Evolutionary conservation across 1,140 invertebrate genomes (phyloP).

Genomic region (Scaptomyza graminum): DNA sequence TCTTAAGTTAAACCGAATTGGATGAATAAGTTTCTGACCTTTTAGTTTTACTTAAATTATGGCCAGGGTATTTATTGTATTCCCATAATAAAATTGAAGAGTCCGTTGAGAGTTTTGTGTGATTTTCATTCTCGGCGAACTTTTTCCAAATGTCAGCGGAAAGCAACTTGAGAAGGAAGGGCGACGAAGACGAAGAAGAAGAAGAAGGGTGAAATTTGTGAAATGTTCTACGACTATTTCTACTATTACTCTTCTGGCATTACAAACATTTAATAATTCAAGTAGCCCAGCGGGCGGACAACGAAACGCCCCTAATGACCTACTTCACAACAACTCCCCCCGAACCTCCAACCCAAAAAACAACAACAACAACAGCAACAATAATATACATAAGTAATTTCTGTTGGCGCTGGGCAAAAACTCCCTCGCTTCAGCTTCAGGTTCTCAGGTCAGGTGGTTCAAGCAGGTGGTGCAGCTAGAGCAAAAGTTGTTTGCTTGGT

Average conservation of each 20-base stretch:
- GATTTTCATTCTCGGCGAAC: conserved; percentile 18
- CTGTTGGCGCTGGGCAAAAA: neutral
- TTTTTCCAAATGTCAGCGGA: conserved; percentile 17
- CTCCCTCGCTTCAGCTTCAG: neutral
- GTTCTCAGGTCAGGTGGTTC: conserved; percentile 19
- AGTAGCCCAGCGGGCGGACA: conserved; percentile 56
- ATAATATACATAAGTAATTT: conserved; percentile 65
- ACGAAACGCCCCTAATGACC: conserved; percentile 70
- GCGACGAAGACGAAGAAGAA: too few species aligned
- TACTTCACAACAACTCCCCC: conserved; percentile 49
- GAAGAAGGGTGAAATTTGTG: neutral
- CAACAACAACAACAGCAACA: conserved; percentile 32
- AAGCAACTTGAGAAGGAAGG: conserved; percentile 45
- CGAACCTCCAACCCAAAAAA: neutral
- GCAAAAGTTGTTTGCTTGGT: conserved; percentile 29
- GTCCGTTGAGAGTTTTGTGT: conserved; percentile 28
- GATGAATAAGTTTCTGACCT: neutral
- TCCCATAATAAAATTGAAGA: conserved; percentile 43
- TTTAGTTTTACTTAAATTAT: too few species aligned
- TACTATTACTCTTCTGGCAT: too few species aligned
- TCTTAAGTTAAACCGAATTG: too few species aligned
- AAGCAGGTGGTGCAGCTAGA: conserved; percentile 4
- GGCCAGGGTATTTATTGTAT: neutral
- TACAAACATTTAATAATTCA: conserved; percentile 75
- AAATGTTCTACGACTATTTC: conserved; percentile 2